These are phyloP conservation scores for Cebidichthys violaceus DNA, from an alignment of 2,113 vertebrate species.

Conservation along the genomic window DNA sequence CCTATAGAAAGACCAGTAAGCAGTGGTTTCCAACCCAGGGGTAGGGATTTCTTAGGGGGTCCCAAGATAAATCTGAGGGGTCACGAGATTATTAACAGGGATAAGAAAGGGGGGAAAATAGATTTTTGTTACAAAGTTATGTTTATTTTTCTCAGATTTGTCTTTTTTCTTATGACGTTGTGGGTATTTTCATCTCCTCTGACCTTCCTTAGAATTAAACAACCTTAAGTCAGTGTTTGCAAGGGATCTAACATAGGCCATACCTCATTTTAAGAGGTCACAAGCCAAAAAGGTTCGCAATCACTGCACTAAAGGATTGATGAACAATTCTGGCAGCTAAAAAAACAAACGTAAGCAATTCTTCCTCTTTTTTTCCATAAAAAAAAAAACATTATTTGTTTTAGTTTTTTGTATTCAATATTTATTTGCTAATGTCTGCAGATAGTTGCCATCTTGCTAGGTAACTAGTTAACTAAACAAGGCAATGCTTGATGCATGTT, in stretches of 20 bases:
- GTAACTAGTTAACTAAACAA: neutral
- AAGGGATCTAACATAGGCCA: too few species aligned
- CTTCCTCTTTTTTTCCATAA: neutral
- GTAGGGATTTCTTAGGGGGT: neutral
- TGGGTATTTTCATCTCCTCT: neutral
- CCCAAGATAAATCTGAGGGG: neutral
- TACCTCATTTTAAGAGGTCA: neutral
- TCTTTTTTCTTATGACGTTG: neutral
- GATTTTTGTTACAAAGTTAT: neutral
- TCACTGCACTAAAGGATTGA: neutral
- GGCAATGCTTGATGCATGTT: neutral
- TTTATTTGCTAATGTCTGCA: neutral
- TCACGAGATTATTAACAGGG: neutral
- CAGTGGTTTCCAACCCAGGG: neutral
- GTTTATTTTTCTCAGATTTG: neutral
- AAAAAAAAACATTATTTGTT: neutral
- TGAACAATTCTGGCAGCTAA: neutral
- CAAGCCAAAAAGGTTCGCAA: neutral
- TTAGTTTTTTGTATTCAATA: neutral
- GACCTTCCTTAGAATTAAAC: neutral
- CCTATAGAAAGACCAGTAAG: neutral
- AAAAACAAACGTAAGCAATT: neutral
- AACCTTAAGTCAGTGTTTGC: neutral
- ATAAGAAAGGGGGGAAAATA: neutral
- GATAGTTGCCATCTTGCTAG: neutral